Evolutionary conservation across 2,888 invertebrate genomes (phyloP).

Genomic region (Drosophila sordidapex): DNA sequence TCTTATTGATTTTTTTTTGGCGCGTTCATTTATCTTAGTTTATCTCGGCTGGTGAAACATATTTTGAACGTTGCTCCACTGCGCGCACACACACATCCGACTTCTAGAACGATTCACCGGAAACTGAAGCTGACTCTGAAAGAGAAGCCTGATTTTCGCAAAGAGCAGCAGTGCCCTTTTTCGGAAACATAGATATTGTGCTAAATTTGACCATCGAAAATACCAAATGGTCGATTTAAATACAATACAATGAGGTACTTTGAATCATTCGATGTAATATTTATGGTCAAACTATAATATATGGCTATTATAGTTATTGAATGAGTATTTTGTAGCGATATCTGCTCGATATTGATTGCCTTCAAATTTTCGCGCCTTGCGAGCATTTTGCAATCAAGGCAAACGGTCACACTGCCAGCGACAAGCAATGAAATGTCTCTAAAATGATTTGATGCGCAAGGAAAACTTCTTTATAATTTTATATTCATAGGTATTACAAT

Average conservation of each 20-base stretch:
- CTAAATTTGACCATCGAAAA: slow-evolving; percentile 9
- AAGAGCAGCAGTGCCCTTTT: slow-evolving; percentile 9
- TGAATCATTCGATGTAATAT: neutral
- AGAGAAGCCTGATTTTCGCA: slow-evolving; percentile 15
- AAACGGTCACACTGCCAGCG: slow-evolving; percentile 21
- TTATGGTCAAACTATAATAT: neutral
- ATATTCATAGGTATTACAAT: slow-evolving; percentile 62
- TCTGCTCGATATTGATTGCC: neutral
- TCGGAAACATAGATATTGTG: slow-evolving; percentile 18
- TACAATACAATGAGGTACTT: neutral
- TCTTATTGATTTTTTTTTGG: slow-evolving; percentile 40
- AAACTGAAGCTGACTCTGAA: slow-evolving; percentile 34
- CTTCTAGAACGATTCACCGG: slow-evolving; percentile 45
- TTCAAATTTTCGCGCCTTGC: slow-evolving; percentile 10
- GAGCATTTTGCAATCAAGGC: neutral
- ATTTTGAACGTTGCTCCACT: neutral
- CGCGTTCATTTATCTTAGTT: slow-evolving; percentile 30
- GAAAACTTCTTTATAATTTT: slow-evolving; percentile 9
- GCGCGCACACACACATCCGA: slow-evolving; percentile 25
- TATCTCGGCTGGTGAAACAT: slow-evolving; percentile 15
- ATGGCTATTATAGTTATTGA: neutral
- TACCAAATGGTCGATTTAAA: slow-evolving; percentile 1
- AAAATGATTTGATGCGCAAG: neutral
- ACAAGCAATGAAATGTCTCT: neutral
- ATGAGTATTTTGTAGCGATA: neutral